These are phyloP conservation scores for Hippoglossus hippoglossus DNA, from an alignment of 2,797 vertebrate genomes.

Conservation along the genomic window DNA sequence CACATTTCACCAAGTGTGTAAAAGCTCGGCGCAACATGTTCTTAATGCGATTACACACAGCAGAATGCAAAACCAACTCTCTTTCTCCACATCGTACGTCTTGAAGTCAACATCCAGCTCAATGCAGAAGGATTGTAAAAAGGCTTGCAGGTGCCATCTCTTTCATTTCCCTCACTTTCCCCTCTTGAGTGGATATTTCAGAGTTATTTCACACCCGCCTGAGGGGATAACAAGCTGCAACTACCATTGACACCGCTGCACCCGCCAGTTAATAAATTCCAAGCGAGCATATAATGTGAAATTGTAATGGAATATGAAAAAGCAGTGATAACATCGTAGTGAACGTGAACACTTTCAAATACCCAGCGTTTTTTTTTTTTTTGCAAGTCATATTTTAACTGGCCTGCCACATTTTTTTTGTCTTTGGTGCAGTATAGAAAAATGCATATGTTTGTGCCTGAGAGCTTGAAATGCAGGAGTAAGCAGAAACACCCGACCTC, in stretches of 20 bases:
- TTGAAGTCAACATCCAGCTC: conserved; percentile 22
- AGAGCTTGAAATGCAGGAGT: too few species aligned
- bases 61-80: background rate
- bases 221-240: conserved; percentile 50
- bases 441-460: background rate
- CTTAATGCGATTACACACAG: conserved; percentile 4
- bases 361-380: background rate
- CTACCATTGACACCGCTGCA: conserved; percentile 41
- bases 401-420: background rate
- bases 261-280: conserved; percentile 65
- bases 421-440: background rate
- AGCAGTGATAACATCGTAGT: conserved; percentile 24
- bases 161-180: conserved; percentile 48
- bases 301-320: conserved; percentile 62
- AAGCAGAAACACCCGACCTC: too few species aligned
- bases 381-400: conserved; percentile 6
- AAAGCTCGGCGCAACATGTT: background rate
- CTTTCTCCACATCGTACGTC: conserved; percentile 18
- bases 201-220: conserved; percentile 62
- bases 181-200: conserved; percentile 55
- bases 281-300: conserved; percentile 58
- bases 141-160: conserved; percentile 40
- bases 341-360: conserved; percentile 7
- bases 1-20: background rate
- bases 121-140: conserved; percentile 19